phyloP scores from a whole-genome alignment of 2,888 invertebrate genomes.

The Pasiphila rectangulata region DNA sequence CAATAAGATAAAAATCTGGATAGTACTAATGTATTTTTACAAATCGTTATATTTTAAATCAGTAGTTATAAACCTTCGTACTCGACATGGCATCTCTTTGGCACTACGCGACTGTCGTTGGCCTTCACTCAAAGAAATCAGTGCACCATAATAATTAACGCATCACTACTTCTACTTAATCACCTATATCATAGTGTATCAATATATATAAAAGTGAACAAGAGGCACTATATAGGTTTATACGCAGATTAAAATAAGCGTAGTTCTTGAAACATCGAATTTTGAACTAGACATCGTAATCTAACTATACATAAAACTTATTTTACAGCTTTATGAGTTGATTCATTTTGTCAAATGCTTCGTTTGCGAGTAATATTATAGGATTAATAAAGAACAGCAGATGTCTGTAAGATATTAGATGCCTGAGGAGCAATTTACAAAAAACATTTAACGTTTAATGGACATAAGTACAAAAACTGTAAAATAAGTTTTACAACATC shows the following conservation, averaged over 20 bases:
- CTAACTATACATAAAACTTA: slow-evolving; percentile 18
- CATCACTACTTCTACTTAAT: slow-evolving; percentile 45
- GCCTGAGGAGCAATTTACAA: no score
- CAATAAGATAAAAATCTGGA: slow-evolving; percentile 14
- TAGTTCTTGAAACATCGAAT: slow-evolving; percentile 73
- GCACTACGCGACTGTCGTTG: slow-evolving; percentile 68
- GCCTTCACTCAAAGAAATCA: slow-evolving; percentile 49
- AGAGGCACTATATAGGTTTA: slow-evolving; percentile 81
- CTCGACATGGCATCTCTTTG: slow-evolving; percentile 52
- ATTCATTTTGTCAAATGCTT: no score
- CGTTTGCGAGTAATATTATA: no score
- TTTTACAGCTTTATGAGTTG: slow-evolving; percentile 14
- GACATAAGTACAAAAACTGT: slow-evolving; percentile 5
- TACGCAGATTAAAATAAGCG: slow-evolving; percentile 78
- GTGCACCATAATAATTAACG: slow-evolving; percentile 61
- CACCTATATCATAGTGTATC: slow-evolving; percentile 71
- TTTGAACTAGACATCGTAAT: slow-evolving; percentile 39
- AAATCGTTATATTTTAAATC: slow-evolving; percentile 11
- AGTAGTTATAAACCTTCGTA: slow-evolving; percentile 27
- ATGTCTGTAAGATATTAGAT: no score
- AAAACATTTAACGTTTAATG: no score
- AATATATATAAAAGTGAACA: slow-evolving; percentile 81
- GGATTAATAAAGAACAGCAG: no score
- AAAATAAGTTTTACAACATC: slow-evolving; percentile 24
- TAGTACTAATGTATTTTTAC: slow-evolving; percentile 7